These are phyloP conservation scores for Lasius fuliginosus DNA, from an alignment of 2,888 invertebrate genomes.

Conservation along the genomic window DNA sequence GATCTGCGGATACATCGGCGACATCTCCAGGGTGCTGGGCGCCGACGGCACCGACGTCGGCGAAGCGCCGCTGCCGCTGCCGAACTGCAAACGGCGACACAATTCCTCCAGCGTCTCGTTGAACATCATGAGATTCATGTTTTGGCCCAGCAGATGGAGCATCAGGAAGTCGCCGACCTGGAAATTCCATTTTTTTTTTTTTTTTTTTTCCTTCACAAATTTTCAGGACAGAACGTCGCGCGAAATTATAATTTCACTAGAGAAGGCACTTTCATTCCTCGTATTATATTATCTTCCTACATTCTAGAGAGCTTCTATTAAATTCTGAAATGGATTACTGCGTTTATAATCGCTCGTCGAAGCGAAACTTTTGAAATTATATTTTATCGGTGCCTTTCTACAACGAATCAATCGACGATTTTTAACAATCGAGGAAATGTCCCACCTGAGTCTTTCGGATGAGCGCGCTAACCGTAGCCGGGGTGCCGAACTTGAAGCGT, in stretches of 20 bases:
- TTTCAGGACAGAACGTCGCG: neutral
- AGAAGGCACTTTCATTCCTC: neutral
- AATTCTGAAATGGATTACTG: slow-evolving; percentile 7
- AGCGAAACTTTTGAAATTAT: slow-evolving; percentile 23
- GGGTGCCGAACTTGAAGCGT: slow-evolving; percentile 92
- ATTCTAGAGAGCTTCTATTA: neutral
- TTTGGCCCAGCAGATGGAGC: slow-evolving; percentile 94
- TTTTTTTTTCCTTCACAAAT: neutral
- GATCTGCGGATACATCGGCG: slow-evolving; percentile 93
- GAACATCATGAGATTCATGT: slow-evolving; percentile 94
- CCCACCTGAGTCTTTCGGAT: slow-evolving; percentile 93
- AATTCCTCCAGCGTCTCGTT: slow-evolving; percentile 93
- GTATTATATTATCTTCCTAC: neutral
- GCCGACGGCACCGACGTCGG: slow-evolving; percentile 90
- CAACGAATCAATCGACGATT: neutral
- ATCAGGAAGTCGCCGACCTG: slow-evolving; percentile 96
- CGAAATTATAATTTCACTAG: slow-evolving; percentile 2
- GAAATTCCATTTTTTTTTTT: slow-evolving; percentile 68
- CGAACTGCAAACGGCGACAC: slow-evolving; percentile 90
- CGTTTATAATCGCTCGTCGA: neutral
- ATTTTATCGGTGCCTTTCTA: neutral
- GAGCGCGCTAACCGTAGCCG: slow-evolving; percentile 91
- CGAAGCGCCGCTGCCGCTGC: slow-evolving; percentile 89
- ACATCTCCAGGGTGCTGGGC: slow-evolving; percentile 95
- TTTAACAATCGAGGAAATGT: neutral